A percentile compares a stretch with the other conserved stretches of the same genome.
Conservation (phyloP, 2,113 vertebrate genomes). For the Martes martes region DNA sequence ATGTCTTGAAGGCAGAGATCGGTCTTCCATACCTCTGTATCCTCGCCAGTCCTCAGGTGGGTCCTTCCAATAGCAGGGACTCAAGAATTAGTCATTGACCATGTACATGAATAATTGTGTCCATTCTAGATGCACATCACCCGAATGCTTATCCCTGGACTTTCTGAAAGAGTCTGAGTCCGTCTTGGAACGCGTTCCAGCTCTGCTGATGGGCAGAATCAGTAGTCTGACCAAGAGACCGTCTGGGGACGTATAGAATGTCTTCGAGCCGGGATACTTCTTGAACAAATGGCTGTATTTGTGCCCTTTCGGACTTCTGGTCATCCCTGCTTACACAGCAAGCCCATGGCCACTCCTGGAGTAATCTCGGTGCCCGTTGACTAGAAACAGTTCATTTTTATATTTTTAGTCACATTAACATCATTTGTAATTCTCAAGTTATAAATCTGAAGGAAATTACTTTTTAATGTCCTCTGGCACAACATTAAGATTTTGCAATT, state of each 20-base stretch:
- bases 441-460: constrained; percentile 69
- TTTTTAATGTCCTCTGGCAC: constrained; percentile 57
- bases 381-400: constrained; percentile 16
- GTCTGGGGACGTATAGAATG: not conserved
- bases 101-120: not conserved
- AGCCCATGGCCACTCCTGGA: not conserved
- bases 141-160: not conserved
- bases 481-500: constrained; percentile 63
- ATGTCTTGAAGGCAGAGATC: not conserved
- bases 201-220: not conserved
- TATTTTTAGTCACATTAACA: constrained; percentile 13
- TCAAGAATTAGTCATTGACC: not conserved
- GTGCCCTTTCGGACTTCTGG: not conserved
- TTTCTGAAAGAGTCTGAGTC: not conserved
- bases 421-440: constrained; percentile 38
- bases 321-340: not conserved
- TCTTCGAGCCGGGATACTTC: not conserved
- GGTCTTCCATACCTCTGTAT: not conserved
- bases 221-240: not conserved
- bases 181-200: not conserved
- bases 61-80: not conserved
- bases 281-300: not conserved
- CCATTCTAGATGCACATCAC: not conserved
- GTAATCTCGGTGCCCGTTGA: not conserved
- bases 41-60: not conserved